Base-by-base conservation (phyloP, 2,113 vertebrate genomes). In the Carassius auratus region DNA sequence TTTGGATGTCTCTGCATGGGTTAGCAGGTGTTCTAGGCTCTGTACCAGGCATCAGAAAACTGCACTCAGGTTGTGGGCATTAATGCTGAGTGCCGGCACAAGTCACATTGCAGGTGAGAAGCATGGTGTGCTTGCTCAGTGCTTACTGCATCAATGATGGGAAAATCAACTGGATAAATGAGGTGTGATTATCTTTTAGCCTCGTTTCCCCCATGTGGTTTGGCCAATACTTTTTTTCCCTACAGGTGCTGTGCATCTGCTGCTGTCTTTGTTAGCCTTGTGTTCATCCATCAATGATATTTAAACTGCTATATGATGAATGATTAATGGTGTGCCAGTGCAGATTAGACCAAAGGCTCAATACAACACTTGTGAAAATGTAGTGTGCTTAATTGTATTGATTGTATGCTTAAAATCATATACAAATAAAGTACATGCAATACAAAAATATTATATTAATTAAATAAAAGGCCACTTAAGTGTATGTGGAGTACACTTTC, bases 131-230 rank as follows among this genome's bases (percentile, higher is more conserved):
- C 33, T 55, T 83, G 68, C 64, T 83, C 30, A 73, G 48, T 55
- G 50, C 68, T 73, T 36, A 17, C 21, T 23, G 81, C 66, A 73
- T 73, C 81, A 83, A n/a, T 73, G 68, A 83, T 42, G 50, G 64
- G 81, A 42, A 83, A 59, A 59, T 83, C 81, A 73, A 71, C 21
- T 57, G 50, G 81, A 73, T 73, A 83, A 83, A 83, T 83, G 50
- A 73, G 48, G 30, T 79, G 50, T 73, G 81, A 73, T 71, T 55
- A 83, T 71, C 66, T 33, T 8, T 71, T 55, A 83, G 48, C 66
- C 68, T 59, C 33, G 8, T 30, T 68, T 15, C 62, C 8, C 79
- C 13, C 15, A 26, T 21, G 66, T 83, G 48, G 30, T 83, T 59
- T 59, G 13, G 50, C 81, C 68, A 42, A 19, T 13, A 3, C 4